Conservation (phyloP, 2,888 invertebrate species). For the Thysanoteuthis rhombus region DNA sequence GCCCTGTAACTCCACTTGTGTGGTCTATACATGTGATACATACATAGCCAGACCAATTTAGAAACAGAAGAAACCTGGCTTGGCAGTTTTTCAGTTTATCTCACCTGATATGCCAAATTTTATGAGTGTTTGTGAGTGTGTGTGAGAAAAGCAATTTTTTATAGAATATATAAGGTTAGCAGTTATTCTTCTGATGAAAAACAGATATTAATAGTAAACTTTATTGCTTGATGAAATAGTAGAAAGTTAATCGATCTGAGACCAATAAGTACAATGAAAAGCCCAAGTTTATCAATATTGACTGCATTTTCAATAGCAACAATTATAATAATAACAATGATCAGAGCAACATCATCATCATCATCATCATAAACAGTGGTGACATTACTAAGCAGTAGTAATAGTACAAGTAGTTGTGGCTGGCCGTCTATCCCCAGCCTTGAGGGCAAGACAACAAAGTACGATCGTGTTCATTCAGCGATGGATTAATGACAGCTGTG, state of each 20-base stretch:
- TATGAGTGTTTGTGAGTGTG: no score
- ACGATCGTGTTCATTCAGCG: not conserved
- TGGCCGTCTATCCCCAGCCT: not conserved
- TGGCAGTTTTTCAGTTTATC: no score
- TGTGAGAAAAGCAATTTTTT: no score
- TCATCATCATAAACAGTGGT: no score
- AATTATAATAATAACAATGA: not conserved
- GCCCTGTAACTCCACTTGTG: no score
- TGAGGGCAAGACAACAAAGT: not conserved
- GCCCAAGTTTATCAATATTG: not conserved
- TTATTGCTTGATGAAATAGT: no score
- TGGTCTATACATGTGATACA: no score
- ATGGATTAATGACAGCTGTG: not conserved
- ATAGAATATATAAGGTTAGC: not conserved
- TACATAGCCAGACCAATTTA: no score
- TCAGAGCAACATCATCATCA: no score
- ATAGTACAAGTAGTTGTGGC: not conserved
- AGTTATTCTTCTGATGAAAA: not conserved
- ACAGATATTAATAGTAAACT: no score
- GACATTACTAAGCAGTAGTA: not conserved
- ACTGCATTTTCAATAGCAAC: not conserved
- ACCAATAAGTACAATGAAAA: not conserved
- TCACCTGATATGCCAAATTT: not conserved
- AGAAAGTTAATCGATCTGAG: not conserved
- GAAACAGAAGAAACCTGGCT: no score